Base-by-base conservation (phyloP, 2,113 vertebrate genomes). In the Austrofundulus limnaeus region DNA sequence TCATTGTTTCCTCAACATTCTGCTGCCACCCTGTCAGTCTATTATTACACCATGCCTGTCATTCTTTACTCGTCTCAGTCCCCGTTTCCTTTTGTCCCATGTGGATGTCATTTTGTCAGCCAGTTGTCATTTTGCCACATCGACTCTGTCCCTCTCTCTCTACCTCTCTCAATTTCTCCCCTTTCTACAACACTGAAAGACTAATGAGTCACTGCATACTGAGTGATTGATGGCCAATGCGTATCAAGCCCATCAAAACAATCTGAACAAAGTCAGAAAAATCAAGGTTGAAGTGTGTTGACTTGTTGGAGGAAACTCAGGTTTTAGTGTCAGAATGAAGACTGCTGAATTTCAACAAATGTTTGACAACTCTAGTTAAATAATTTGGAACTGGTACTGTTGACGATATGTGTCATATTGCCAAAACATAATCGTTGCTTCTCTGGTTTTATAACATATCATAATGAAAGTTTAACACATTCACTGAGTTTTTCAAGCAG, bases 71-170 rank as follows among this genome's bases (percentile, higher is more conserved):
- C 38, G 38, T 75, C 69, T 82, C 83, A 63, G 47, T 63, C 48
- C 41, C 48, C 17, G 20, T 66, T 46, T 61, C 54, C 31, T 41
- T 80, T 73, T 72, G 55, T 89, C 75, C 17, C 24, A 2, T 41
- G 50, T 57, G 78, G 68, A 71, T 87, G 75, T 83, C 66, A 78
- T 75, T 82, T 66, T 86, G 78, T 82, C 84, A 81, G 75, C 38
- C 66, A 37, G 56, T 85, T 76, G 81, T 80, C 78, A 62, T 75
- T 70, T 76, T 21, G 56, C 41, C 41, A 66, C 60, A 23, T 34
- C 8, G 31, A 34, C 31, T 34, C 24, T 25, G 19, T 51, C 43
- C 19, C 28, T 46, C 43, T 46, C 42, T 43, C n/a, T 51, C 3
- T 49, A 9, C 25, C 16, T 11, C 11, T 54, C 51, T 38, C 51